Conservation (phyloP, 2,888 invertebrate genomes). For the Drosophila macrospina region DNA sequence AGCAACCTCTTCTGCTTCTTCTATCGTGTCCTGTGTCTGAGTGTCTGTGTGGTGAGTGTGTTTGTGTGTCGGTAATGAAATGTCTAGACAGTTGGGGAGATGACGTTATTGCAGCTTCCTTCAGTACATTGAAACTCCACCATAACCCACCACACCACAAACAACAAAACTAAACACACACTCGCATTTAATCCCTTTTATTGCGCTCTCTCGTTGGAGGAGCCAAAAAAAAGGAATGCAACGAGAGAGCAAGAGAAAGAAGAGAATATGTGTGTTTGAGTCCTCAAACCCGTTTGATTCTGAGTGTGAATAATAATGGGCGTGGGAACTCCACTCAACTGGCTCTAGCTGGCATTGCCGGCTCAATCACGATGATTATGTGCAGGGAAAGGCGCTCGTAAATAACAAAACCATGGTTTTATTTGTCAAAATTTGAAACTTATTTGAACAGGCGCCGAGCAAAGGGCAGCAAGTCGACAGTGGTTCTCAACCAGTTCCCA, state of each 20-base stretch:
- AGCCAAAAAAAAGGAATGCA: slow-evolving; percentile 19
- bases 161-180: slow-evolving; percentile 23
- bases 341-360: slow-evolving; percentile 12
- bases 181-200: slow-evolving; percentile 71
- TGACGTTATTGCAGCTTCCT: slow-evolving; percentile 72
- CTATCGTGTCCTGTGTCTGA: slow-evolving; percentile 39
- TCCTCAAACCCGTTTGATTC: slow-evolving; percentile 47
- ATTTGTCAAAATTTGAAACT: slow-evolving; percentile 86
- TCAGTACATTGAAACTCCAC: slow-evolving; percentile 37
- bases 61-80: slow-evolving; percentile 71
- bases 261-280: slow-evolving; percentile 16
- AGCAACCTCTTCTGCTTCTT: slow-evolving; percentile 27
- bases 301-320: slow-evolving; percentile 50
- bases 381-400: slow-evolving; percentile 67
- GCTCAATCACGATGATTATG: slow-evolving; percentile 68
- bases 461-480: slow-evolving; percentile 55
- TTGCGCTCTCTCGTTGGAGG: slow-evolving; percentile 59
- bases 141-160: slow-evolving; percentile 10
- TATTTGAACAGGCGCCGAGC: slow-evolving; percentile 84
- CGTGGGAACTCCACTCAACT: slow-evolving; percentile 48
- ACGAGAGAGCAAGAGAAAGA: slow-evolving; percentile 11
- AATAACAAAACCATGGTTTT: slow-evolving; percentile 85
- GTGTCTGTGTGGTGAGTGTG: slow-evolving; percentile 38
- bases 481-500: neutral
- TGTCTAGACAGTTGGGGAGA: slow-evolving; percentile 71